These are phyloP conservation scores for Pteropus alecto DNA, from an alignment of 2,113 vertebrate genomes.

Conservation along the genomic window DNA sequence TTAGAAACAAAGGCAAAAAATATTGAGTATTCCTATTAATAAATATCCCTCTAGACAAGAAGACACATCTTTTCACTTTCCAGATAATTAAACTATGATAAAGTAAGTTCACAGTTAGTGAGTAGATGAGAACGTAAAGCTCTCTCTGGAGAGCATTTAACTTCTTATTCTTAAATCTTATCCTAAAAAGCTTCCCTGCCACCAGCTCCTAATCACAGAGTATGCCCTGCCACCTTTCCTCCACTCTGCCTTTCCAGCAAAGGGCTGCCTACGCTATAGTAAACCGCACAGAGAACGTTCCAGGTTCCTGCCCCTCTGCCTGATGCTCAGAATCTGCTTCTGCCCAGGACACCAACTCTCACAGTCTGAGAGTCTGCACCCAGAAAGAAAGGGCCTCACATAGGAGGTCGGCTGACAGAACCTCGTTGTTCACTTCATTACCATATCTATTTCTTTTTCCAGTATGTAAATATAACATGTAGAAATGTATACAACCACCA, in stretches of 20 bases:
- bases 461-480: not conserved
- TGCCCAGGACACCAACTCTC: not conserved
- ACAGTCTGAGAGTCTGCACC: not conserved
- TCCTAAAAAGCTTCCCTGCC: not conserved
- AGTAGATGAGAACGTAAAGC: not conserved
- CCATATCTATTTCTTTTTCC: not conserved
- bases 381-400: not conserved
- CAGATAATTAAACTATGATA: not conserved
- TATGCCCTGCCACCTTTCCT: not conserved
- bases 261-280: not conserved
- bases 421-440: not conserved
- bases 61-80: not conserved
- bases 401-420: not conserved
- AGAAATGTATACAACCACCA: not conserved
- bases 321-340: not conserved
- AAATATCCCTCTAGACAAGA: not conserved
- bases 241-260: not conserved
- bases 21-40: not conserved
- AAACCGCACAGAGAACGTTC: not conserved
- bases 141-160: not conserved
- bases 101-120: not conserved
- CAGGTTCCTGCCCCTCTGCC: not conserved
- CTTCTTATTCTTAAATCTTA: not conserved
- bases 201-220: not conserved
- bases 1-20: constrained; percentile 5